Evolutionary conservation across 2,113 vertebrate species (phyloP).

Genomic region (Cinclus mexicanus): DNA sequence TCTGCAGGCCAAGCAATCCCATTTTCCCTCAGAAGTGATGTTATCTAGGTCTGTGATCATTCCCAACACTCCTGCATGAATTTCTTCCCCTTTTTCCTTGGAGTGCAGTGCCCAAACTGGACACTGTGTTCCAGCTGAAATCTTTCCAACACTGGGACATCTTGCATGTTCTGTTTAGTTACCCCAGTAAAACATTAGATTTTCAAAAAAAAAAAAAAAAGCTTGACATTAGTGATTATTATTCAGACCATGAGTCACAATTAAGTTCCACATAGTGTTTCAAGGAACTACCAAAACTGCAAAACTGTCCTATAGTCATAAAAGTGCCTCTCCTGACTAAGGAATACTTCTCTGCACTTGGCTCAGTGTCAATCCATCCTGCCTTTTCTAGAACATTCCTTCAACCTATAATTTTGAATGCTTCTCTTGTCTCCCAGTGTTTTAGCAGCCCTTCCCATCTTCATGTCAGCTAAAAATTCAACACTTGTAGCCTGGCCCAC

Average conservation of each 20-base stretch:
- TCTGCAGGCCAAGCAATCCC: background rate
- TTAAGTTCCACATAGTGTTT: background rate
- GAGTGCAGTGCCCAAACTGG: background rate
- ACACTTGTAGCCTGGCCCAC: background rate
- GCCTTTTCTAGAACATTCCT: background rate
- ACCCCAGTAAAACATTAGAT: background rate
- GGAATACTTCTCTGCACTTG: background rate
- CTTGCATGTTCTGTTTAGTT: background rate
- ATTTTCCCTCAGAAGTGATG: background rate
- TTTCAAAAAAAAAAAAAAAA: slow-evolving; percentile 15
- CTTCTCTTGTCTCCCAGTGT: background rate
- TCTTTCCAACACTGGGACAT: background rate
- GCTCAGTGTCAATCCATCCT: background rate
- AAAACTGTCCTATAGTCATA: background rate
- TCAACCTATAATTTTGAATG: background rate
- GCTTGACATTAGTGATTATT: background rate
- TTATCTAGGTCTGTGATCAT: background rate
- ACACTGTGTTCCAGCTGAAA: background rate
- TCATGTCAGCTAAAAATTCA: background rate
- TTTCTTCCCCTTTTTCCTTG: background rate
- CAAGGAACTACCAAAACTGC: background rate
- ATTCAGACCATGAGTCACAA: background rate
- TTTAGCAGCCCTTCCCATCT: background rate
- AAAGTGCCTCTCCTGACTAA: background rate
- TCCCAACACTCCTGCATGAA: background rate